Percentiles rank a stretch among this genome's conserved stretches.
Evolutionary conservation across 2,113 vertebrate genomes (phyloP).

Genomic region (Hypomesus transpacificus): DNA sequence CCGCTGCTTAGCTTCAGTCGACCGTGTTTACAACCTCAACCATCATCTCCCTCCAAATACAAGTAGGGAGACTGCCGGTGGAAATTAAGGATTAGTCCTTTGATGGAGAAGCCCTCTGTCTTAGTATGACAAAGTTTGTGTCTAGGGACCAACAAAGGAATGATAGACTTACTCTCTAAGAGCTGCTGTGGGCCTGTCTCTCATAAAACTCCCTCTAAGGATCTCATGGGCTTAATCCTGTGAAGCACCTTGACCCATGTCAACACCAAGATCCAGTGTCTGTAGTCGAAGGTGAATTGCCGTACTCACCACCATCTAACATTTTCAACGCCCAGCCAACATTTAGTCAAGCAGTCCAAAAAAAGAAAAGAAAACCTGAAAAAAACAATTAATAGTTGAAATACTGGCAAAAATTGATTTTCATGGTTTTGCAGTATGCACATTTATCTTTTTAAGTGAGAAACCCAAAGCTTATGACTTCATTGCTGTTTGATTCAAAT

Average conservation of each 20-base stretch:
- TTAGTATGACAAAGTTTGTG: too few relatives aligned
- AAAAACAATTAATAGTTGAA: too few relatives aligned
- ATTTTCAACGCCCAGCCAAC: neutral
- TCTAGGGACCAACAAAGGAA: too few relatives aligned
- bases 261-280: slow-evolving; percentile 3
- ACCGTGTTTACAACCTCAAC: too few relatives aligned
- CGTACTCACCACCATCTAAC: neutral
- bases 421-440: too few relatives aligned
- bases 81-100: too few relatives aligned
- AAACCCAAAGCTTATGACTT: neutral
- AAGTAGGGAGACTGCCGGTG: too few relatives aligned
- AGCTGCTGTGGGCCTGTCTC: slow-evolving; percentile 39
- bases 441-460: neutral
- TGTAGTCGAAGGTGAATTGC: neutral
- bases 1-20: too few relatives aligned
- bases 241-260: neutral
- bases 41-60: too few relatives aligned
- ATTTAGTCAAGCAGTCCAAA: neutral
- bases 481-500: neutral
- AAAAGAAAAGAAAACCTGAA: neutral
- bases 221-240: neutral
- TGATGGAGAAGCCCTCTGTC: too few relatives aligned
- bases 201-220: neutral
- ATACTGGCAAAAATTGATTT: too few relatives aligned
- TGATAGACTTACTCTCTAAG: slow-evolving; percentile 11